phyloP scores from a whole-genome alignment of 2,888 invertebrate species.

The Phalera bucephala region DNA sequence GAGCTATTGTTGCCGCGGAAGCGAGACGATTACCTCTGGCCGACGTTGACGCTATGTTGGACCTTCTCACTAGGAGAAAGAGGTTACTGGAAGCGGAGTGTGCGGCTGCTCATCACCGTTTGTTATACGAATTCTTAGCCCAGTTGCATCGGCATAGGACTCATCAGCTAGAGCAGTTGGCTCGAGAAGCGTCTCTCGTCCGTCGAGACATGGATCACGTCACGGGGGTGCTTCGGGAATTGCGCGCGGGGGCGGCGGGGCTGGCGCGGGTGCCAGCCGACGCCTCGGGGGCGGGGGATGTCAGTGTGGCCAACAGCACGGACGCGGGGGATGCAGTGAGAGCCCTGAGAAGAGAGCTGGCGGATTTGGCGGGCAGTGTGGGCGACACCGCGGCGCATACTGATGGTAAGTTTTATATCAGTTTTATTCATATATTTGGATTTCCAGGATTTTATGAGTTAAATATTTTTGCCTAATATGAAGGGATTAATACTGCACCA shows the following conservation, averaged over 20 bases:
- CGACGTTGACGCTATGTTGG: slow-evolving; percentile 92
- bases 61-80: slow-evolving; percentile 90
- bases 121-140: slow-evolving; percentile 92
- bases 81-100: slow-evolving; percentile 91
- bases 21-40: slow-evolving; percentile 88
- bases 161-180: slow-evolving; percentile 80
- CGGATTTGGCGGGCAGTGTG: slow-evolving; percentile 71
- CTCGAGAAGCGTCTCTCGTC: slow-evolving; percentile 89
- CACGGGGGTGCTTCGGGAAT: slow-evolving; percentile 77
- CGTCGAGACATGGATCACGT: slow-evolving; percentile 81
- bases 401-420: slow-evolving; percentile 29
- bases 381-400: slow-evolving; percentile 36
- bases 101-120: slow-evolving; percentile 89
- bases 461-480: no score
- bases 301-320: slow-evolving; percentile 10
- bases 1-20: slow-evolving; percentile 86
- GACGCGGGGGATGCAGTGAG: slow-evolving; percentile 36
- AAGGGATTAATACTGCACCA: no score
- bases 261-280: slow-evolving; percentile 49
- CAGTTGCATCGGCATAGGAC: slow-evolving; percentile 88
- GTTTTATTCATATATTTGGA: no score
- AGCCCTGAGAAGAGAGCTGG: slow-evolving; percentile 58
- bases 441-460: no score
- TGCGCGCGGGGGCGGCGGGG: slow-evolving; percentile 31
- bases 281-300: slow-evolving; percentile 13